phyloP scores from a whole-genome alignment of 2,797 vertebrate species.

The Percopsis omiscomaycus region DNA sequence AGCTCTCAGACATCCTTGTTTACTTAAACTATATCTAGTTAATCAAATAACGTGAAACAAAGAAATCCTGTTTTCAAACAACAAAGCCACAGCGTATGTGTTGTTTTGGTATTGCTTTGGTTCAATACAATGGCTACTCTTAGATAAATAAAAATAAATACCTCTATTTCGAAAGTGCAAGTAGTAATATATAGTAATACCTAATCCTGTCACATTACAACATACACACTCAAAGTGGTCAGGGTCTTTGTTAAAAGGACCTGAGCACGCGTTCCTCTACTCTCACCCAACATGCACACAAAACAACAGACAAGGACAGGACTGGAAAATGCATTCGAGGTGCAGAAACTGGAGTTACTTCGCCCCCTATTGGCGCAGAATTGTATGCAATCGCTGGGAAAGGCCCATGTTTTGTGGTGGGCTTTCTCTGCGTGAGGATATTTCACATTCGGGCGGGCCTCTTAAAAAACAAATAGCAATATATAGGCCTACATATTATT shows the following conservation, averaged over 20 bases:
- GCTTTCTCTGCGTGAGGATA: not conserved
- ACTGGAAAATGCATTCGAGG: conserved; percentile 5
- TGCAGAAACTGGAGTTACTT: not conserved
- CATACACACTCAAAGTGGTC: conserved; percentile 43
- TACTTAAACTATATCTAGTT: conserved; percentile 17
- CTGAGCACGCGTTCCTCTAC: conserved; percentile 47
- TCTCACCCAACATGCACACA: conserved; percentile 52
- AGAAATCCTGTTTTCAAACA: conserved; percentile 18
- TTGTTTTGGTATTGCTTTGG: conserved; percentile 28
- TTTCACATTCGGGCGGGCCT: no score
- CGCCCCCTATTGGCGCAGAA: conserved; percentile 47
- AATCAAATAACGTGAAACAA: conserved; percentile 25
- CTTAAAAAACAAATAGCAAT: no score
- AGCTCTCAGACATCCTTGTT: conserved; percentile 78
- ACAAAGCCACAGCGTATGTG: conserved; percentile 40
- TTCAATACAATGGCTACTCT: conserved; percentile 32
- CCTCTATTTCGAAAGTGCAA: conserved; percentile 60
- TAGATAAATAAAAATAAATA: conserved; percentile 60
- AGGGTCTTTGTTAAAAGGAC: conserved; percentile 59
- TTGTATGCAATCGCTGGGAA: not conserved
- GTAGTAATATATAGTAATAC: conserved; percentile 29
- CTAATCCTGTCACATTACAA: conserved; percentile 53
- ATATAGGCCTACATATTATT: not conserved
- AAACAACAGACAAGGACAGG: conserved; percentile 35
- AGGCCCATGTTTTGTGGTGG: not conserved